Conservation (phyloP, 2,888 invertebrate genomes). For the Agrotis clavis region DNA sequence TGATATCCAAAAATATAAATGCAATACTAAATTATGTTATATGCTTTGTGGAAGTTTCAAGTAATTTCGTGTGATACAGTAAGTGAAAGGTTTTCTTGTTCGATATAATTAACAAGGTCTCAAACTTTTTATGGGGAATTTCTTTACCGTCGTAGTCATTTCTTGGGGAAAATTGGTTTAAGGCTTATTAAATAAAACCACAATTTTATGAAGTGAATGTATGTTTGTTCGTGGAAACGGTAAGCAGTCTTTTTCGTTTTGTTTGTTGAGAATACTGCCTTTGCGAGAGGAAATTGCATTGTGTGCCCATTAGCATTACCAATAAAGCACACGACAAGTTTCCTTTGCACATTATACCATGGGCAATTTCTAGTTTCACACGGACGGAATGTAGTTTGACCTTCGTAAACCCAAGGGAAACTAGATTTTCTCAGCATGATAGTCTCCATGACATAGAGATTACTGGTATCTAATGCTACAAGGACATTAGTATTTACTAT, state of each 20-base stretch:
- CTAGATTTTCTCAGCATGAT: slow-evolving; percentile 29
- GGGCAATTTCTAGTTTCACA: slow-evolving; percentile 49
- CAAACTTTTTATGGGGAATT: slow-evolving; percentile 22
- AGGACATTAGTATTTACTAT: neutral
- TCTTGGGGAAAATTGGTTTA: slow-evolving; percentile 18
- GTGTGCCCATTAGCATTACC: slow-evolving; percentile 25
- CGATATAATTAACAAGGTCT: slow-evolving; percentile 48
- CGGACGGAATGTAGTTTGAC: slow-evolving; percentile 28
- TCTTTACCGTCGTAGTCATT: slow-evolving; percentile 14
- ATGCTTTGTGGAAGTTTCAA: slow-evolving; percentile 27
- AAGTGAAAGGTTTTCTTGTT: slow-evolving; percentile 58
- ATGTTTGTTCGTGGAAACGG: neutral
- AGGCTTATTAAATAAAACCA: slow-evolving; percentile 5
- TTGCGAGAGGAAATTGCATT: slow-evolving; percentile 7
- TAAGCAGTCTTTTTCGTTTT: neutral
- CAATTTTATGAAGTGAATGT: slow-evolving; percentile 10
- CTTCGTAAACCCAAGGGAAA: slow-evolving; percentile 40
- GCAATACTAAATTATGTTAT: slow-evolving; percentile 29
- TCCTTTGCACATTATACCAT: slow-evolving; percentile 17
- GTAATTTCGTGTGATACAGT: slow-evolving; percentile 37
- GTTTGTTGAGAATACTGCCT: neutral
- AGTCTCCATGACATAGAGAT: slow-evolving; percentile 1
- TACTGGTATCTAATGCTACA: slow-evolving; percentile 2
- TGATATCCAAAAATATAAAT: slow-evolving; percentile 17
- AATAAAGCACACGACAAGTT: slow-evolving; percentile 34